Base-by-base conservation (phyloP, 2,797 vertebrate species). In the Gymnothorax reevesii region DNA sequence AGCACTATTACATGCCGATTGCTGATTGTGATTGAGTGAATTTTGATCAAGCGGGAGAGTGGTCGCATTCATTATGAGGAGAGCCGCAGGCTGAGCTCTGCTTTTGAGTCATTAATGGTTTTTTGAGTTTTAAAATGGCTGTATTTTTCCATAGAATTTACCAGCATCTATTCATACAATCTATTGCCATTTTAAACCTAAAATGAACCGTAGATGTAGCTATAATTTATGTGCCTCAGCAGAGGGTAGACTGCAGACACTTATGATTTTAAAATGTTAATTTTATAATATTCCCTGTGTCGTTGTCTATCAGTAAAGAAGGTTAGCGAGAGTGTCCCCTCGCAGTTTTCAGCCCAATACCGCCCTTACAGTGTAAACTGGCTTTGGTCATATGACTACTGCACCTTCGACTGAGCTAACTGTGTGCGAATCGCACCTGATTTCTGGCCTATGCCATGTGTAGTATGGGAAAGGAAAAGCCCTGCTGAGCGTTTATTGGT, bases 151-250 rank as follows among this genome's bases (percentile, higher is more conserved):
- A 69, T 64, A 73, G 33, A 83, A 83, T 83, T 57, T 60, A 69
- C 15, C 59, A 54, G 83, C 64, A 87, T 25, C 86, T 59, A 60
- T 54, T 83, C 59, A 83, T 54, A 87, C 64, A 73, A 87, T 83
- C 54, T 49, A 73, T 52, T 87, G 57, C 82, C 42, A 59, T 42
- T 57, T 83, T 73, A 71, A 33, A 20, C 7, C 64, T 57, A 1
- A 42, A 42, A 42, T 42, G 62, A 82, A 82, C 54, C 49, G 15
- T 15, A n/a, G 71, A 25, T 42, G 6, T 52, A 57, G 42, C 83
- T 13, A 69, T 49, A 83, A 73, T 52, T 22, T 60, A 60, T 75
- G 54, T 49, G 57, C 27, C 42, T 27, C 12, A 66, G 62, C 22
- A 0, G 25, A 66, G 22, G 22, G 64, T 22, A 66, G 64, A n/a